phyloP scores from a whole-genome alignment of 2,797 vertebrate genomes.

The Anabacerthia variegaticeps region DNA sequence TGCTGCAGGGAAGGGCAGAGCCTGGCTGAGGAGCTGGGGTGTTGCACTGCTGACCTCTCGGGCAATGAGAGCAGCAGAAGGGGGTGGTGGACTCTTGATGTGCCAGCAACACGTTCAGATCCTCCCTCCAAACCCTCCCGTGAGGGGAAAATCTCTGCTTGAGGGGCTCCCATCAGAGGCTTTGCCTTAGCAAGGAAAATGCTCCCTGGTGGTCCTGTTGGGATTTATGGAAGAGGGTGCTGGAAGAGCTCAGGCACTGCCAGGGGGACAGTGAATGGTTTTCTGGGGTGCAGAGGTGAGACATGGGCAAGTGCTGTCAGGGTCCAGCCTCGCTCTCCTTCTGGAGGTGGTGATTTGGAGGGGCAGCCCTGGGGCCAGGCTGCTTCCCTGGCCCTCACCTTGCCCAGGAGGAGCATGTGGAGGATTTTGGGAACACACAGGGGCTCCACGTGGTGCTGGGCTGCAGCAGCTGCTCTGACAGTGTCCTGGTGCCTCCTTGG shows the following conservation, averaged over 20 bases:
- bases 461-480: background rate
- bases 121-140: background rate
- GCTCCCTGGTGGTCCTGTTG: background rate
- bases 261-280: rapidly evolving
- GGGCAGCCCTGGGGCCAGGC: background rate
- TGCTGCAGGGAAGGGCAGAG: background rate
- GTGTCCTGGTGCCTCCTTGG: background rate
- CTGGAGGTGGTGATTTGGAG: background rate
- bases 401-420: background rate
- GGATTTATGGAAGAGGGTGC: background rate
- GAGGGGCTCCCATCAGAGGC: background rate
- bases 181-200: background rate
- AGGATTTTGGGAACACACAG: background rate
- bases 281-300: background rate
- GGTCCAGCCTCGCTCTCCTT: background rate
- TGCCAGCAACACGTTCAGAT: background rate
- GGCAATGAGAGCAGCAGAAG: background rate
- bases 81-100: background rate
- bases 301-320: rapidly evolving
- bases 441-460: background rate
- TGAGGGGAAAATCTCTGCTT: background rate
- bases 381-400: background rate
- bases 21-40: background rate
- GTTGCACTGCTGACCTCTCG: background rate
- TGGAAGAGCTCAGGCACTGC: background rate